These are phyloP conservation scores for Drosophila aldrichi DNA, from an alignment of 2,888 invertebrate species.

Conservation along the genomic window DNA sequence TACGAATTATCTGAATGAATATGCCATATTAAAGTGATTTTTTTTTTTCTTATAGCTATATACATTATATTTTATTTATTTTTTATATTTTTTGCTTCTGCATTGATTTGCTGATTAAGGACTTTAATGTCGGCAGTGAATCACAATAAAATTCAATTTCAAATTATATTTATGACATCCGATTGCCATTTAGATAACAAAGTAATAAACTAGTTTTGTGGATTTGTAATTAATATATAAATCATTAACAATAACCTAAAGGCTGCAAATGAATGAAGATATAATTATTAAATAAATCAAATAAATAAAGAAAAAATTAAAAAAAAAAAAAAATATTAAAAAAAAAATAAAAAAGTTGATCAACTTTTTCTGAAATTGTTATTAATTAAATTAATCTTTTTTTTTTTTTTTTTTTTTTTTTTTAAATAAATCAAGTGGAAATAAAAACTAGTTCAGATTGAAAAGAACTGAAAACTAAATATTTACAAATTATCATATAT, in stretches of 20 bases:
- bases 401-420: too few species aligned
- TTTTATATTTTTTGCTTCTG: conserved; percentile 13
- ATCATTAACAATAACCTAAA: background rate
- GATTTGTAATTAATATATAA: background rate
- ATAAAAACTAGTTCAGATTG: too few species aligned
- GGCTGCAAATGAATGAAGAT: background rate
- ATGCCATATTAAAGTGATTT: conserved; percentile 44
- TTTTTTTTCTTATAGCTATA: background rate
- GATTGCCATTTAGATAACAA: conserved; percentile 2
- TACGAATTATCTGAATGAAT: conserved; percentile 60
- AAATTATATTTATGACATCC: conserved; percentile 27
- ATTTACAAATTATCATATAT: too few species aligned
- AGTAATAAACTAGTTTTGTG: background rate
- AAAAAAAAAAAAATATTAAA: background rate
- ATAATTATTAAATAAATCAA: background rate
- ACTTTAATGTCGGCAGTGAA: conserved; percentile 33
- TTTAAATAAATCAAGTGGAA: too few species aligned
- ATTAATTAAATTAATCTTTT: background rate
- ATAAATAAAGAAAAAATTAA: background rate
- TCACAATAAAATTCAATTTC: conserved; percentile 49
- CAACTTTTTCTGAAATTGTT: background rate
- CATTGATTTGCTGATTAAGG: conserved; percentile 49
- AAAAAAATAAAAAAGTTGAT: background rate
- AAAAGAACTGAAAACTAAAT: too few species aligned
- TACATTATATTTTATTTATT: background rate